phyloP scores from a whole-genome alignment of 2,797 vertebrate species.

The Rhincodon typus region DNA sequence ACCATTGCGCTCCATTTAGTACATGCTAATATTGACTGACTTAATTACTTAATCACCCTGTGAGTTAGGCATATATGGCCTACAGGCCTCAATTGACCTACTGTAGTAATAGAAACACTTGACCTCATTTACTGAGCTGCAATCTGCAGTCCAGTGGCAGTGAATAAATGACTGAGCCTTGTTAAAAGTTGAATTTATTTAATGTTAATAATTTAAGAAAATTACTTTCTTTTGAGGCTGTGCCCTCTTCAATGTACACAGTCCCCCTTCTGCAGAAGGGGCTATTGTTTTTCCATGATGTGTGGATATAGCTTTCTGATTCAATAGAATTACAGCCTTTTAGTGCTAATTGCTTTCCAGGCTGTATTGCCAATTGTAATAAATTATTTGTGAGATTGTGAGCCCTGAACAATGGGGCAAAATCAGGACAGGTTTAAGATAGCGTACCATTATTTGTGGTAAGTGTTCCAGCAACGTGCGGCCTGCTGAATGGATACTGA shows the following conservation, averaged over 20 bases:
- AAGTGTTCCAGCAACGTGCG: background rate
- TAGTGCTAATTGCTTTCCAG: background rate
- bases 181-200: no score
- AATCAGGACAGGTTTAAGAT: background rate
- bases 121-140: background rate
- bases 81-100: background rate
- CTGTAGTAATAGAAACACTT: background rate
- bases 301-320: background rate
- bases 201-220: background rate
- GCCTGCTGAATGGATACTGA: no score
- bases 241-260: background rate
- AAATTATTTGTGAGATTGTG: background rate
- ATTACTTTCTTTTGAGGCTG: no score
- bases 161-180: background rate
- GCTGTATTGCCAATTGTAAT: background rate
- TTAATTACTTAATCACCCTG: constrained; percentile 22
- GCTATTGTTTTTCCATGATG: background rate
- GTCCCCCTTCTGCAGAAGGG: background rate
- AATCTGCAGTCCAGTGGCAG: background rate
- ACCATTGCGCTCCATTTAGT: background rate
- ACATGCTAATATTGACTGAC: constrained; percentile 21
- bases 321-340: background rate
- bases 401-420: background rate
- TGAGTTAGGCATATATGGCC: background rate
- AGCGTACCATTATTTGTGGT: background rate